Conservation (phyloP, 2,113 vertebrate genomes). For the Dipodomys merriami region DNA sequence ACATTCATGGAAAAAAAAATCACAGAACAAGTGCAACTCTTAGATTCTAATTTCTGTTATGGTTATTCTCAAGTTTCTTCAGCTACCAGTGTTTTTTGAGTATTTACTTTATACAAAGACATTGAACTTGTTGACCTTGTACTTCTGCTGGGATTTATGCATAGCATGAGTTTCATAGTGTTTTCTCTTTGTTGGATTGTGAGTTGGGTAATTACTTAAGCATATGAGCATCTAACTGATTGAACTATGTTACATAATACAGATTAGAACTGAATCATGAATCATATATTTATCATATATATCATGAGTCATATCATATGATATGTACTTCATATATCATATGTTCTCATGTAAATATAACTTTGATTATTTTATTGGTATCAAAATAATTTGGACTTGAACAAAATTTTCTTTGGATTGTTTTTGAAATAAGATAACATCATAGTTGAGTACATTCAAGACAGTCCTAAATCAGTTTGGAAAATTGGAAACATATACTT, state of each 20-base stretch:
- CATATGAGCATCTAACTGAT: neutral
- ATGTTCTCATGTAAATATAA: neutral
- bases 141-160: neutral
- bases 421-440: constrained; percentile 12
- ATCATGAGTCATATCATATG: too few relatives aligned
- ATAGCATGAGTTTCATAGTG: neutral
- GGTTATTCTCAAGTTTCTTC: constrained; percentile 13
- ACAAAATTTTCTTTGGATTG: constrained; percentile 17
- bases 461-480: constrained; percentile 12
- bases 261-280: neutral
- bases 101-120: neutral
- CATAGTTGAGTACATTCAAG: constrained; percentile 52
- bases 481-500: constrained; percentile 52
- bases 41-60: neutral
- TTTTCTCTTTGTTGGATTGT: constrained; percentile 16
- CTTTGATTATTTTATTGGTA: constrained; percentile 27
- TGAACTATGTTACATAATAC: neutral
- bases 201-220: neutral
- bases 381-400: neutral
- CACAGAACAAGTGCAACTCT: neutral
- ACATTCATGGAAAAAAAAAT: neutral
- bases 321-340: too few relatives aligned
- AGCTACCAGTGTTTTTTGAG: constrained; percentile 4
- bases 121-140: neutral
- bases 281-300: too few relatives aligned